These are phyloP conservation scores for Pseudorectes ferrugineus DNA, from an alignment of 2,113 vertebrate species.

Conservation along the genomic window DNA sequence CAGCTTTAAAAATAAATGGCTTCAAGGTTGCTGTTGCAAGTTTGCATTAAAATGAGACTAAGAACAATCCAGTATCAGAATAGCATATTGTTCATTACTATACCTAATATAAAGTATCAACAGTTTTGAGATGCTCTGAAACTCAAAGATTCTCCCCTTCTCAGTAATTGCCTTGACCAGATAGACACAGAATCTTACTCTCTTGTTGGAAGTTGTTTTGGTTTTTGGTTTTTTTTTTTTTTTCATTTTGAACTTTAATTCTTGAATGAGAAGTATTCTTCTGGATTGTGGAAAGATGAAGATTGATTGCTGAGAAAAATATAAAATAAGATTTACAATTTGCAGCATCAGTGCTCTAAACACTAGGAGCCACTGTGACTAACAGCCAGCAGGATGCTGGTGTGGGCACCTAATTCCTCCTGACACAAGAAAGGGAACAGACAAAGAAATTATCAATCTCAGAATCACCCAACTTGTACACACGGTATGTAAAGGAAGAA, in stretches of 20 bases:
- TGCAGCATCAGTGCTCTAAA: neutral
- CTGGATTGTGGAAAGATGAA: neutral
- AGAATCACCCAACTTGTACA: neutral
- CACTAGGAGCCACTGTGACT: neutral
- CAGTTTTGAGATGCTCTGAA: neutral
- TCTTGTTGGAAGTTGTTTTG: neutral
- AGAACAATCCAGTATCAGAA: neutral
- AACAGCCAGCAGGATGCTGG: neutral
- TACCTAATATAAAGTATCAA: neutral
- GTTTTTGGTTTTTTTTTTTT: too few species aligned
- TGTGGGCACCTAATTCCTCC: neutral
- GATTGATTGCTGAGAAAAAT: neutral
- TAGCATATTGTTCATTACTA: neutral
- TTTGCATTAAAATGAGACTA: neutral
- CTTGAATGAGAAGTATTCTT: neutral
- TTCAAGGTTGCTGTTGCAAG: neutral
- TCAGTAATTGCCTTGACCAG: neutral
- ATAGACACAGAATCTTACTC: neutral
- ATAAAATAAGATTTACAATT: neutral
- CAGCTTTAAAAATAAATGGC: neutral
- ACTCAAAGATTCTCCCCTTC: neutral
- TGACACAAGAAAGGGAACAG: neutral
- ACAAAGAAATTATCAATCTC: neutral
- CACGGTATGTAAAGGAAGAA: neutral
- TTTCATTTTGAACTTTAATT: neutral